Base-by-base conservation (phyloP, 1,140 invertebrate species). In the Cydia fagiglandana region DNA sequence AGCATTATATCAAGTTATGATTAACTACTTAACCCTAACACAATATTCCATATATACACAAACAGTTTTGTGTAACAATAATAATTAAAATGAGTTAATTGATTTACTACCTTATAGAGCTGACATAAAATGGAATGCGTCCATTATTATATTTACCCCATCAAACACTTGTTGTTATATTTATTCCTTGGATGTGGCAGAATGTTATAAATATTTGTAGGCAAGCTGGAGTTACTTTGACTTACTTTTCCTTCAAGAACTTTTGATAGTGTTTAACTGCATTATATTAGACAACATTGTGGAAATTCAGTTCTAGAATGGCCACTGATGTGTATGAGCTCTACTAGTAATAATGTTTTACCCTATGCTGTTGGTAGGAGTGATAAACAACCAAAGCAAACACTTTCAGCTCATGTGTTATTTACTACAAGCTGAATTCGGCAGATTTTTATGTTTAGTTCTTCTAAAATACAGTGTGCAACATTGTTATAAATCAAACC, bases 11-110 rank as follows among this genome's bases (percentile, higher is more conserved):
- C 74, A 66, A 83, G 80, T 82, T 84, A 84, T 64, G 77, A 87
- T 90, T 91, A 91, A 84, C 90, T 92, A 92, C 90, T 90, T 92
- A 92, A 15, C 87, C 78, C 89, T 91, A 91, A 84, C 77, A 80
- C 81, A 84, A 89, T 87, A 88, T 81, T 88, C 80, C 86, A 90
- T 89, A 90, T 92, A 92, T 91, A 91, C 89, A 92, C 88, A 92
- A 83, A 89, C 87, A 87, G 83, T 87, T 84, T 79, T 77, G 76
- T 76, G 66, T 70, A 41, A 10, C 6, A 70, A 20, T 70, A 68
- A 34, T 34, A 70, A 70, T 41, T n/a, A 70, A 70, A 70, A 68
- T 38, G 34, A 70, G n/a, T 17, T 17, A 70, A 38, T 45, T 17
- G 66, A 70, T 70, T 70, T 70, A 17, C 66, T 70, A 34, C 66